Evolutionary conservation across 2,113 vertebrate genomes (phyloP).

Genomic region (Clarias magur): DNA sequence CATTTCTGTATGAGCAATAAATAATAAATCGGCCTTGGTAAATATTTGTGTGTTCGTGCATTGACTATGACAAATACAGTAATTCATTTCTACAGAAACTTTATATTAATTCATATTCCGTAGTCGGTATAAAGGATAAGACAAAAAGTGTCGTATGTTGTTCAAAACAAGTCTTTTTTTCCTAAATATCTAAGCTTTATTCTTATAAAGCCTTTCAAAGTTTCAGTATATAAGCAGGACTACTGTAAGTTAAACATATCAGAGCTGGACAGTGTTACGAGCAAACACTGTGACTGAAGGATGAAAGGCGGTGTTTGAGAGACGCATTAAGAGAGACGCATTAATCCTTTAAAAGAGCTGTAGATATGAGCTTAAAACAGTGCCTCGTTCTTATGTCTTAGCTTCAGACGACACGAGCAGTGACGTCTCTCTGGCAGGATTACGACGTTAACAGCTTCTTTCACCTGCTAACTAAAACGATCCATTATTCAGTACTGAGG

Average conservation of each 20-base stretch:
- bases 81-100: neutral
- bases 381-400: neutral
- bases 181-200: neutral
- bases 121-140: neutral
- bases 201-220: neutral
- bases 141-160: neutral
- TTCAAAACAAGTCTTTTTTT: neutral
- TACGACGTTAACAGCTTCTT: neutral
- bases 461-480: neutral
- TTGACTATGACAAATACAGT: neutral
- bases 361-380: neutral
- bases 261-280: neutral
- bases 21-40: neutral
- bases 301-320: neutral
- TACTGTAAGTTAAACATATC: neutral
- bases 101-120: neutral
- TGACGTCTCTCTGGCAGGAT: neutral
- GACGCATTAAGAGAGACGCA: neutral
- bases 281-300: neutral
- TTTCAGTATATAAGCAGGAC: neutral
- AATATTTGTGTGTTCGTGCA: neutral
- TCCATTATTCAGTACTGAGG: neutral
- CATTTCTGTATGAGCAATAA: neutral
- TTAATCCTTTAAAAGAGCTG: conserved; percentile 17
- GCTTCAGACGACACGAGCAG: neutral